Conservation (phyloP, 2,888 invertebrate genomes). For the Argyra leucocephala region DNA sequence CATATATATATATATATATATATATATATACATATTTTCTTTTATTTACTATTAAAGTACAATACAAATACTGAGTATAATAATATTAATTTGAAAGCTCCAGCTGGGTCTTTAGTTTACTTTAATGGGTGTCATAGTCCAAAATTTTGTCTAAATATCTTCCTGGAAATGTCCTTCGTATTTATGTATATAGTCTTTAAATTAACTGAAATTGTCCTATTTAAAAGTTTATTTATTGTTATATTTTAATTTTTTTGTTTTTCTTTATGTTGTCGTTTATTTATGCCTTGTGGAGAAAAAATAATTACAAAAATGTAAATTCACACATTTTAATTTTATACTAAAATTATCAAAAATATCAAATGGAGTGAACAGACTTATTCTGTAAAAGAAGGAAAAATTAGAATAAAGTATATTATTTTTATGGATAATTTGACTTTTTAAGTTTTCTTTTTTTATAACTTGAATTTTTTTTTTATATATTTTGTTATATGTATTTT, state of each 20-base stretch:
- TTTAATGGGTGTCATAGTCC: background rate
- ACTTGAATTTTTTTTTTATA: background rate
- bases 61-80: no score
- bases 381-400: no score
- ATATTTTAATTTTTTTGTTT: background rate
- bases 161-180: background rate
- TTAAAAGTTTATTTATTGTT: background rate
- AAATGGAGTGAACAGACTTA: background rate
- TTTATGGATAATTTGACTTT: background rate
- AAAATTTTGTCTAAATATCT: background rate
- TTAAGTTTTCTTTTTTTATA: background rate
- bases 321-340: conserved; percentile 3
- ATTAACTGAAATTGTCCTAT: conserved; percentile 4
- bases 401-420: background rate
- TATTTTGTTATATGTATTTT: no score
- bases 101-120: background rate
- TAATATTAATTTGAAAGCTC: background rate
- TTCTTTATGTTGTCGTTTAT: background rate
- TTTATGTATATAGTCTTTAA: background rate
- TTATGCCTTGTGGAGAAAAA: background rate
- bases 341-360: background rate
- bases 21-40: background rate
- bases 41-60: no score
- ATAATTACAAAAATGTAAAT: background rate
- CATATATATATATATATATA: background rate